These are phyloP conservation scores for Pituophis catenifer DNA, from an alignment of 2,113 vertebrate genomes.

Conservation along the genomic window DNA sequence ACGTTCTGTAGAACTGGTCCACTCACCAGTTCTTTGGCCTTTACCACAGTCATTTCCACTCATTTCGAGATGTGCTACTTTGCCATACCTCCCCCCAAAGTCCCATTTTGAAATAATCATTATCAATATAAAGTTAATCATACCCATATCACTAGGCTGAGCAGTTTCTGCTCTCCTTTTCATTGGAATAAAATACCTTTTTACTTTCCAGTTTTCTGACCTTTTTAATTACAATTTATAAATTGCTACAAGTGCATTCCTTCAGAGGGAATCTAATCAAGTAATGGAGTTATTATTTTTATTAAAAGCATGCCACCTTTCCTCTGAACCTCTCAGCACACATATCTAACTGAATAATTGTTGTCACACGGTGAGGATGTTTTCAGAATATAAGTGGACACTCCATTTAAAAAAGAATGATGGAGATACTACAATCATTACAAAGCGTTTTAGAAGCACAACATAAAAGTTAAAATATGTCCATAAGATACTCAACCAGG, in stretches of 20 bases:
- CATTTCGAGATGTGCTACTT: not conserved
- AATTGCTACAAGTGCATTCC: not conserved
- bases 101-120: not conserved
- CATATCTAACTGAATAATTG: constrained; percentile 23
- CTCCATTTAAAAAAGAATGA: not conserved
- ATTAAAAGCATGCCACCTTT: constrained; percentile 28
- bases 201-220: not conserved
- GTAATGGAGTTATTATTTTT: constrained; percentile 24
- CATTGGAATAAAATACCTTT: not conserved
- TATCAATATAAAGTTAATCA: not conserved
- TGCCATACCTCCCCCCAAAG: not conserved
- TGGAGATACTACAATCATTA: not conserved
- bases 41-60: not conserved
- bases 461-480: not conserved
- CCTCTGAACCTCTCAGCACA: not conserved
- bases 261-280: constrained; percentile 19
- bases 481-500: not conserved
- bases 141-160: not conserved
- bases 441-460: not conserved
- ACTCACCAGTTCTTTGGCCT: not conserved
- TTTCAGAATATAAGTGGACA: not conserved
- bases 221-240: constrained; percentile 15
- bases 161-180: not conserved
- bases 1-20: not conserved
- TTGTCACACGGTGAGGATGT: not conserved